Base-by-base conservation (phyloP, 2,888 invertebrate species). In the Agelastica alni region DNA sequence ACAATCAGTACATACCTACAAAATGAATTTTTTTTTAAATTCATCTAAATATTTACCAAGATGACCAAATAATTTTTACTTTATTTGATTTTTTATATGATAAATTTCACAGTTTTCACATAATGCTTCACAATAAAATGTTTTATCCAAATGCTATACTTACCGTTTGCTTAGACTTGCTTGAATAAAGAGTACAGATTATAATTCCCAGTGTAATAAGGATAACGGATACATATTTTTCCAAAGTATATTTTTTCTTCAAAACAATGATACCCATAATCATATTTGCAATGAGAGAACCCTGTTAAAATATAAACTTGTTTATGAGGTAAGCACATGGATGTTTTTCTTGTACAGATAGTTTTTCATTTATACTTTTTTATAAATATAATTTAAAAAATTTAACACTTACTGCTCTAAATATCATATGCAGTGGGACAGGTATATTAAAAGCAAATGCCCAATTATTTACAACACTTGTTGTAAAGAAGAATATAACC, bases 371-470 rank as follows among this genome's bases (percentile, higher is more conserved):
- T n/a, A n/a, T n/a, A n/a, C n/a, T n/a, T n/a, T n/a, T n/a, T n/a
- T n/a, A n/a, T n/a, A n/a, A n/a, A n/a, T n/a, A n/a, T n/a, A n/a
- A n/a, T n/a, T n/a, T n/a, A n/a, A n/a, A n/a, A n/a, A n/a, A n/a
- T n/a, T n/a, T n/a, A n/a, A n/a, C 5, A 78, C 85, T 82, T 79
- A 91, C 91, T 51, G 97, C 89, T 80, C 97, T 83, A 77, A 99
- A 99, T 73, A 99, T 98, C 91, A 98, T 96, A 74, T 98, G 98
- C 37, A 99, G 79, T 0, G 98, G 97, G 88, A 99, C 96, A 0
- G 98, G 88, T 70, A 99, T 96, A 75, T 97, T 94, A 72, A 95
- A 98, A 74, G 91, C 88, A 70, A 98, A 92, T 0, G 96, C 96
- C 80, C 93, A 93, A 75, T 98, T 99, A 71, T 94, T 94, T 58